phyloP scores from a whole-genome alignment of 2,113 vertebrate species.

The Isurus oxyrinchus region DNA sequence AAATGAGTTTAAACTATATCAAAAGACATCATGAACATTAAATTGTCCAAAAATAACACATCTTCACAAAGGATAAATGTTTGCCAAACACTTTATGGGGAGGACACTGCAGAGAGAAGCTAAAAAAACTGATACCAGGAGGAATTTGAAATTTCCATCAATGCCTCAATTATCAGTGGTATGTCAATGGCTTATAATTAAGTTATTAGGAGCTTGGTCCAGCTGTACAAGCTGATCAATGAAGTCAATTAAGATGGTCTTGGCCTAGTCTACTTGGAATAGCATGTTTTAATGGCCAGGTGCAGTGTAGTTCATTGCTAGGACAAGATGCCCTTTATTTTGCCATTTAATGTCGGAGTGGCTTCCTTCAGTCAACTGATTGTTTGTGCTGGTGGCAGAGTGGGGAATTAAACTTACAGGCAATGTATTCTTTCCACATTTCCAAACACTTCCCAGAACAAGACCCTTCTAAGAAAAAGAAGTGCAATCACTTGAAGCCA shows the following conservation, averaged over 20 bases:
- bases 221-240: conserved; percentile 45
- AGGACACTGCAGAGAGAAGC: background rate
- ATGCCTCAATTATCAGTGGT: background rate
- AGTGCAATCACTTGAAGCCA: background rate
- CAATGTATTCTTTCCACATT: background rate
- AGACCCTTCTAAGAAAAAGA: background rate
- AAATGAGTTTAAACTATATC: background rate
- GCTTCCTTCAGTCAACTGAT: conserved; percentile 41
- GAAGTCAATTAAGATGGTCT: conserved; percentile 43
- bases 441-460: background rate
- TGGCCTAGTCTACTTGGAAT: conserved; percentile 41
- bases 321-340: conserved; percentile 42
- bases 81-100: background rate
- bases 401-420: background rate
- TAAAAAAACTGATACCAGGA: background rate
- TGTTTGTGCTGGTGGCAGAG: background rate
- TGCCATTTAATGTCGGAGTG: conserved; percentile 43
- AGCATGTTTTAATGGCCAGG: background rate
- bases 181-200: conserved; percentile 36
- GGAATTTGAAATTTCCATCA: background rate
- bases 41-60: background rate
- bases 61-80: background rate
- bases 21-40: background rate
- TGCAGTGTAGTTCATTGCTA: conserved; percentile 46
- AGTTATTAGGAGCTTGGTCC: conserved; percentile 47